Evolutionary conservation across 2,113 vertebrate species (phyloP), one percentile per base, ranked within the genome.

Genomic region (Eurypyga helias): DNA sequence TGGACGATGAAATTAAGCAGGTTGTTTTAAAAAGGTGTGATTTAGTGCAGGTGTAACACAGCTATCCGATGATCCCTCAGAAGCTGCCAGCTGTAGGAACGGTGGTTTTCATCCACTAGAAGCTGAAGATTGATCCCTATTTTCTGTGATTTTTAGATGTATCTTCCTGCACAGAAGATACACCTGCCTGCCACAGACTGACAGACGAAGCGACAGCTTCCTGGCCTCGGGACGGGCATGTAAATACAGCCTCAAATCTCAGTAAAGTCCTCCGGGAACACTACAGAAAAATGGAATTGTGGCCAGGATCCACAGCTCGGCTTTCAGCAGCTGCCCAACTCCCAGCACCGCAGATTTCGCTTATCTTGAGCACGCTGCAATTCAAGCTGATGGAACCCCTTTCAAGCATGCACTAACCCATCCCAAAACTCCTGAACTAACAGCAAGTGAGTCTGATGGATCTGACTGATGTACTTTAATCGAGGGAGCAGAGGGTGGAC

Each of bases 401-500:
- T 83, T 24, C 49, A 57, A 83, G 1, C 31, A 54, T 81, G 8
- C 28, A n/a, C 25, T 7, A 66, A 46, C 29, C 49, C 46, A 38
- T 33, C 89, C n/a, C 66, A 70, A 55, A 87, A 34, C 23, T 29
- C 49, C 45, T 17, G 8, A 41, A 31, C 43, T 31, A 66, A 72
- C 7, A 57, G 80, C 29, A 60, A 31, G 18, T 21, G 66, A 45
- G 24, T 58, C 60, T 9, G 13, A 24, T 5, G 33, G 21, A 38
- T 46, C 13, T 65, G 41, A 54, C 2, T 52, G 65, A 31, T 25
- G 29, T 10, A 15, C 38, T 9, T 61, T 38, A 16, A 83, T 7
- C 0, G 0, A 49, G 29, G 31, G 41, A 83, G 23, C 0, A 1
- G 41, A 85, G 17, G 29, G 48, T 4, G 19, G 52, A 33, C 10